Conservation (phyloP, 92 coral and sea anemone genomes). For the Galaxea fascicularis region DNA sequence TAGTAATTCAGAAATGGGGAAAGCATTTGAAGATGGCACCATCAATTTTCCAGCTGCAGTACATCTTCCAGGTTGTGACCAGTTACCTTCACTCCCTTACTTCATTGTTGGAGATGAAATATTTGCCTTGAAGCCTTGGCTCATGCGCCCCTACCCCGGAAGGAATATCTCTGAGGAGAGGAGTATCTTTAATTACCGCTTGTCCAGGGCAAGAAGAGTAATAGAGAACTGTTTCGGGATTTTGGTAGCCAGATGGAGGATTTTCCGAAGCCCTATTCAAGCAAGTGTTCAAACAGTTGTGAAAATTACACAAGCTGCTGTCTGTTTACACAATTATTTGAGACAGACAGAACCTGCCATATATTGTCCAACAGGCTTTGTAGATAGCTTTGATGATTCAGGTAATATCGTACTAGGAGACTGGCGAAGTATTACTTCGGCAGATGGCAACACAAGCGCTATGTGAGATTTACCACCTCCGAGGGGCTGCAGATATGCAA, state of each 20-base stretch:
- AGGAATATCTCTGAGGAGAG: slow-evolving; percentile 33
- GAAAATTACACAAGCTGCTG: too few species aligned
- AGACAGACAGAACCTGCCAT: too few species aligned
- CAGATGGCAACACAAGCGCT: slow-evolving; percentile 38
- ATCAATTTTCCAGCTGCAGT: slow-evolving; percentile 49
- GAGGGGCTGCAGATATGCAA: slow-evolving; percentile 64
- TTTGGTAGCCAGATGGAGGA: slow-evolving; percentile 69
- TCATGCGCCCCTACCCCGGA: slow-evolving; percentile 52
- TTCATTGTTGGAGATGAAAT: slow-evolving; percentile 61
- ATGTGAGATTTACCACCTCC: too few species aligned
- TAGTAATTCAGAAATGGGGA: too few species aligned
- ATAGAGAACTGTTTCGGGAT: too few species aligned
- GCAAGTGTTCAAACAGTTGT: slow-evolving; percentile 53
- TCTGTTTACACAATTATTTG: too few species aligned
- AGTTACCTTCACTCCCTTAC: slow-evolving; percentile 47
- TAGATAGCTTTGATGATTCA: slow-evolving; percentile 54
- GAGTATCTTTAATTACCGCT: slow-evolving; percentile 54
- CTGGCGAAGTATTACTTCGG: slow-evolving; percentile 59
- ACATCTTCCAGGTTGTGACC: slow-evolving; percentile 48
- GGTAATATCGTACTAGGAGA: slow-evolving; percentile 68
- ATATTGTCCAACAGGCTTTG: too few species aligned
- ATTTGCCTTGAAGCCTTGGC: too few species aligned
- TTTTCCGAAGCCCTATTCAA: slow-evolving; percentile 48
- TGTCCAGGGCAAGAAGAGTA: slow-evolving; percentile 44
- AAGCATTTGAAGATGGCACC: too few species aligned